phyloP scores from a whole-genome alignment of 2,888 invertebrate genomes.

The Cantharis nigra region DNA sequence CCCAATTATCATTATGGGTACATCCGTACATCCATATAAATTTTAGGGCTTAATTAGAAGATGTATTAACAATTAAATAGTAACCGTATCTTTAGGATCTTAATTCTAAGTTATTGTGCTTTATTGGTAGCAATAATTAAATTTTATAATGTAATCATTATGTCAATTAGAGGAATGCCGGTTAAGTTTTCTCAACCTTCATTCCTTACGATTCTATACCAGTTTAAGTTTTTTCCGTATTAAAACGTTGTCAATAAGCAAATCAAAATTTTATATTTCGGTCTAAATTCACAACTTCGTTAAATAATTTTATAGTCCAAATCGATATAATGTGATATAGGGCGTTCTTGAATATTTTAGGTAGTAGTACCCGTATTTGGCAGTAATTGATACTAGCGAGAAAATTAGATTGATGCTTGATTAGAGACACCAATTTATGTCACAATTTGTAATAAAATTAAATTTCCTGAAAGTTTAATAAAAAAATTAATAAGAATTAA shows the following conservation, averaged over 20 bases:
- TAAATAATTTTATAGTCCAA: background rate
- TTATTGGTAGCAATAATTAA: background rate
- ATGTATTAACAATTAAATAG: background rate
- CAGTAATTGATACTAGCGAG: constrained; percentile 5
- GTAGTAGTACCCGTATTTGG: background rate
- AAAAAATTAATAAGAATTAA: background rate
- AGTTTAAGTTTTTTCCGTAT: background rate
- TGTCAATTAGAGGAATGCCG: background rate
- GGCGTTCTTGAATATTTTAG: background rate
- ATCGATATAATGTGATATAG: background rate
- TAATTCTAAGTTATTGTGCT: background rate
- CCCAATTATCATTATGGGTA: background rate
- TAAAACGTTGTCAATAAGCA: background rate
- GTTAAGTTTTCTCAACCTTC: background rate
- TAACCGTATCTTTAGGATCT: background rate
- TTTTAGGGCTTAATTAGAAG: background rate
- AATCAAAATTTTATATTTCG: background rate
- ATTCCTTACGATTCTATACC: too few species aligned
- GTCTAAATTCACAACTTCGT: background rate
- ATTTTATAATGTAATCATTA: background rate
- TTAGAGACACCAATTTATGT: background rate
- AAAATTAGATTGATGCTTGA: constrained; percentile 20
- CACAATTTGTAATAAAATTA: background rate
- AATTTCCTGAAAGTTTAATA: background rate
- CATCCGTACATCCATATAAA: background rate